These are phyloP conservation scores for Melanerpes aurifrons DNA, from an alignment of 2,113 vertebrate genomes.

Conservation along the genomic window DNA sequence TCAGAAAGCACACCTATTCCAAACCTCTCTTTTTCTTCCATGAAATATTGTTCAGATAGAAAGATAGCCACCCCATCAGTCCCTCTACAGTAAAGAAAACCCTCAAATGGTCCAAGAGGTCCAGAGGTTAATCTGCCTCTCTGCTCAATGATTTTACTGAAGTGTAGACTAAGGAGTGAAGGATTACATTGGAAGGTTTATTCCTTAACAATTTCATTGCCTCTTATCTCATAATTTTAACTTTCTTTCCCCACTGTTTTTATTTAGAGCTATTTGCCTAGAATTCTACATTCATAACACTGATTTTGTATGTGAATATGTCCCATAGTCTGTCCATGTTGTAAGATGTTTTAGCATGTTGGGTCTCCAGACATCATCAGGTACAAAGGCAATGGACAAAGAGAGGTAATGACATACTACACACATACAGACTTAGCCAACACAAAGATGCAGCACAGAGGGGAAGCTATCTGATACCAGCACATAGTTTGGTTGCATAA, in stretches of 20 bases:
- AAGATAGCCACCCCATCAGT: neutral
- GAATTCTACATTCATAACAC: neutral
- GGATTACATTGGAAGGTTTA: accelerated
- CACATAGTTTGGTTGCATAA: neutral
- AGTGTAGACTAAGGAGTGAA: neutral
- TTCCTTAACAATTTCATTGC: neutral
- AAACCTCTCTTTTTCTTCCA: neutral
- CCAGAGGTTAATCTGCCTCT: neutral
- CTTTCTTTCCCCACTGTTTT: neutral
- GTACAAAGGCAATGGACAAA: too few species aligned
- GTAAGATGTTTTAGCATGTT: neutral
- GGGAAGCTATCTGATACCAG: neutral
- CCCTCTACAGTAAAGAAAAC: neutral
- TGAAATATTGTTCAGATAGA: neutral
- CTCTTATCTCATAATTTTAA: neutral
- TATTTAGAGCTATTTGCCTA: neutral
- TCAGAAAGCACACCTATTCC: neutral
- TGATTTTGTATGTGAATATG: neutral
- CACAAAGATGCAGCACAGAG: neutral
- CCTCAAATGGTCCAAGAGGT: neutral
- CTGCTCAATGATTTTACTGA: neutral
- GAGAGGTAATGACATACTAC: neutral
- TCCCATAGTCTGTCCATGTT: accelerated
- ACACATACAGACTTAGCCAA: neutral
- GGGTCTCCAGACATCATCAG: neutral